Evolutionary conservation across 2,888 invertebrate species (phyloP).

Genomic region (Brenthis ino): DNA sequence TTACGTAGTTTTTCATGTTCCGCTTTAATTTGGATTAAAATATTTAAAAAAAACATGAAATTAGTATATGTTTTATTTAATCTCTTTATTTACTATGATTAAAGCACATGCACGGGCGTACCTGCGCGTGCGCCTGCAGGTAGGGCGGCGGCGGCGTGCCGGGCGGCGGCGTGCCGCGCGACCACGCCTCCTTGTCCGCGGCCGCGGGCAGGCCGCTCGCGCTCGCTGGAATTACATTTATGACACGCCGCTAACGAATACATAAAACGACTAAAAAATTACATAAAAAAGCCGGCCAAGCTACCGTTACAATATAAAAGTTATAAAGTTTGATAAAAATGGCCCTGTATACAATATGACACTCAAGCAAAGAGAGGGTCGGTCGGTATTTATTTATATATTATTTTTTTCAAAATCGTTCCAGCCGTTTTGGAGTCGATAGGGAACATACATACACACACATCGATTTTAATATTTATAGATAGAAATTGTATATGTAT

Average conservation of each 20-base stretch:
- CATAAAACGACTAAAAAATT: neutral
- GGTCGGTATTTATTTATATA: too few relatives aligned
- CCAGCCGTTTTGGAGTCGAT: too few relatives aligned
- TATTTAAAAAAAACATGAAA: neutral
- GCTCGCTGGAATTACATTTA: slow-evolving; percentile 22
- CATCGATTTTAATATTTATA: too few relatives aligned
- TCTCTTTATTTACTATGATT: too few relatives aligned
- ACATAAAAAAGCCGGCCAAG: neutral
- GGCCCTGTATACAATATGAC: too few relatives aligned
- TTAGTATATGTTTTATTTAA: neutral
- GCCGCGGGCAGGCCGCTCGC: slow-evolving; percentile 9
- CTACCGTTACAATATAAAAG: too few relatives aligned
- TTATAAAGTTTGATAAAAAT: too few relatives aligned
- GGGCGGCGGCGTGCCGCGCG: slow-evolving; percentile 84
- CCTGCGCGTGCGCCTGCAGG: slow-evolving; percentile 50
- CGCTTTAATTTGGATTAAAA: neutral
- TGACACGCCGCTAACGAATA: neutral
- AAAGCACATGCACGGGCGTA: neutral
- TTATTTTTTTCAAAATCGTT: too few relatives aligned
- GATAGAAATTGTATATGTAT: neutral
- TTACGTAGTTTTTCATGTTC: too few relatives aligned
- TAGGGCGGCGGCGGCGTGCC: slow-evolving; percentile 96
- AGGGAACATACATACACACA: too few relatives aligned
- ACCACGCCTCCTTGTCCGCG: slow-evolving; percentile 45
- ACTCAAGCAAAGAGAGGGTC: too few relatives aligned